phyloP scores from a whole-genome alignment of 1,140 invertebrate genomes.

The Euura lappo region DNA sequence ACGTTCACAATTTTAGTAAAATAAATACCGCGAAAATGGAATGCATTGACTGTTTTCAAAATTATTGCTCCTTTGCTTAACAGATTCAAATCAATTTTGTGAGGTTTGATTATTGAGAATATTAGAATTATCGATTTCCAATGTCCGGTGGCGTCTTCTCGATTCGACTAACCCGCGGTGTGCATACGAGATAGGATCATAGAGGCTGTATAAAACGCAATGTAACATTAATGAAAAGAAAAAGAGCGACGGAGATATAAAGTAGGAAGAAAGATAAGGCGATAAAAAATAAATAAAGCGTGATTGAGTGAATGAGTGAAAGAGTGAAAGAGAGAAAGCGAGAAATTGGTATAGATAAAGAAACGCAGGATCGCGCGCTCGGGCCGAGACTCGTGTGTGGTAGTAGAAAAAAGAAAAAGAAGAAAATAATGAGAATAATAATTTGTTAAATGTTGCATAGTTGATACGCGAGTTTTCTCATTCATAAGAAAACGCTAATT shows the following conservation, averaged over 20 bases:
- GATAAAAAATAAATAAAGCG: not conserved
- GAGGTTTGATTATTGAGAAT: too few species aligned
- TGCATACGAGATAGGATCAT: not conserved
- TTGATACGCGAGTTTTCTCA: not conserved
- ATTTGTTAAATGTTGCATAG: constrained; percentile 7
- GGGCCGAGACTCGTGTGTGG: not conserved
- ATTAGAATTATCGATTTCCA: too few species aligned
- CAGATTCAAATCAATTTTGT: too few species aligned
- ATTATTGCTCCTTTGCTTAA: too few species aligned
- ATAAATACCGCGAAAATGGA: too few species aligned
- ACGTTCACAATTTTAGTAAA: too few species aligned
- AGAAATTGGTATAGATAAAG: not conserved
- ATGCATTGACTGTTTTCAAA: too few species aligned
- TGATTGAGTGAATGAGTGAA: not conserved
- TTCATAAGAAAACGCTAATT: not conserved
- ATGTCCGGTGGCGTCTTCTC: too few species aligned
- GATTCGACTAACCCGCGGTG: not conserved
- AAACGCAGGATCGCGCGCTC: not conserved
- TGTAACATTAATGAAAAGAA: not conserved
- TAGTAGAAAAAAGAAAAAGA: not conserved
- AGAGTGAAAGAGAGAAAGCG: not conserved
- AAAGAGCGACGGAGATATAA: too few species aligned
- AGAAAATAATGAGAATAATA: constrained; percentile 1
- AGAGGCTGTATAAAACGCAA: not conserved
- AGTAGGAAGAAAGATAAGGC: too few species aligned